phyloP scores from a whole-genome alignment of 2,113 vertebrate species.

The Thryonomys swinderianus region DNA sequence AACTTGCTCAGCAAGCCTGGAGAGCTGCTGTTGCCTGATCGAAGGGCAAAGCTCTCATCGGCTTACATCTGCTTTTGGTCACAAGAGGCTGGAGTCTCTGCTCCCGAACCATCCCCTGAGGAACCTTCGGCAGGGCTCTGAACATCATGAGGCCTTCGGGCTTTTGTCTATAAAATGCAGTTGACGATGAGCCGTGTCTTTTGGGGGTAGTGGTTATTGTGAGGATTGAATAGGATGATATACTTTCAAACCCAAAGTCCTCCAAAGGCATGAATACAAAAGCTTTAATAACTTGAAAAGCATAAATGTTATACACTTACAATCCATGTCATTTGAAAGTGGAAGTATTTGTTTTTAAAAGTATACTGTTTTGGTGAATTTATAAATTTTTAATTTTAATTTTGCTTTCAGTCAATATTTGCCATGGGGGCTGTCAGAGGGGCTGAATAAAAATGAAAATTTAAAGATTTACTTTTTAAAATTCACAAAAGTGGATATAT shows the following conservation, averaged over 20 bases:
- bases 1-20: not conserved
- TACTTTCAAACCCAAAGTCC: not conserved
- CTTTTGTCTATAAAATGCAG: not conserved
- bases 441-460: not conserved
- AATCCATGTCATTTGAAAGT: not conserved
- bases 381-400: constrained; percentile 65
- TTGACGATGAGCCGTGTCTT: not conserved
- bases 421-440: not conserved
- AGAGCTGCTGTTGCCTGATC: not conserved
- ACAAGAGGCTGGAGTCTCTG: not conserved
- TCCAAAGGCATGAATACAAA: not conserved
- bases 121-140: not conserved
- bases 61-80: not conserved
- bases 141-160: not conserved
- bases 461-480: constrained; percentile 33
- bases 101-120: not conserved
- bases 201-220: not conserved
- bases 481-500: constrained; percentile 24
- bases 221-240: not conserved
- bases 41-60: not conserved
- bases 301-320: not conserved
- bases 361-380: constrained; percentile 39
- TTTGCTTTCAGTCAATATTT: constrained; percentile 65
- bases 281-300: constrained; percentile 49
- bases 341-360: not conserved